These are phyloP conservation scores for Malacoraja senta DNA, from an alignment of 2,797 vertebrate species.

Conservation along the genomic window DNA sequence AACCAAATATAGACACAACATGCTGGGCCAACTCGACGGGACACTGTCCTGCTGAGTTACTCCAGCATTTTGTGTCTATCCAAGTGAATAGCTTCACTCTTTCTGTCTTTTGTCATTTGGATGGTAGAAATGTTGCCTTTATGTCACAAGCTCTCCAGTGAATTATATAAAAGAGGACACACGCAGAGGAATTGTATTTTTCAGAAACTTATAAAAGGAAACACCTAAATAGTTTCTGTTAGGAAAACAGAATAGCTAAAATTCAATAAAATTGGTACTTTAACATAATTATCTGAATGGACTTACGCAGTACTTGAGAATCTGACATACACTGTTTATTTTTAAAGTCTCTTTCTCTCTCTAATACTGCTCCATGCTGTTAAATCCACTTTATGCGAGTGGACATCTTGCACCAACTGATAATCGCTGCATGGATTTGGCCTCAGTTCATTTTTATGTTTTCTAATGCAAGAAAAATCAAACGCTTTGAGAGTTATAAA, in stretches of 20 bases:
- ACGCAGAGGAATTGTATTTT: neutral
- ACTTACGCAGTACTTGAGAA: neutral
- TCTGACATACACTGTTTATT: neutral
- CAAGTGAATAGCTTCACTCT: neutral
- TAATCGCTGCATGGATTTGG: neutral
- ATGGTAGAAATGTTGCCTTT: neutral
- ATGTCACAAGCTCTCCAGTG: neutral
- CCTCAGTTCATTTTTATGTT: neutral
- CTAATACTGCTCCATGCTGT: neutral
- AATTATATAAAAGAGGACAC: neutral
- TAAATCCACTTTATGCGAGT: neutral
- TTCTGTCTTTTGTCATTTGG: neutral
- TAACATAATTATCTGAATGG: neutral
- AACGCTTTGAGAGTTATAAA: neutral
- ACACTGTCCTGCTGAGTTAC: too few species aligned
- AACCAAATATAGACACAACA: too few species aligned
- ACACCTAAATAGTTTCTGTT: neutral
- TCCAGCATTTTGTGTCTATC: neutral
- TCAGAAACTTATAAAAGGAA: neutral
- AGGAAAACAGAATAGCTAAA: neutral
- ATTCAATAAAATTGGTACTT: neutral
- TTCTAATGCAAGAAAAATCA: neutral
- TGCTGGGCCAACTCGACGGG: too few species aligned
- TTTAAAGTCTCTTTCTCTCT: neutral
- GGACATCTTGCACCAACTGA: conserved; percentile 9